A percentile compares a stretch with the other conserved stretches of the same genome.
Evolutionary conservation across 2,888 invertebrate genomes (phyloP).

Genomic region (Drosophila robusta): DNA sequence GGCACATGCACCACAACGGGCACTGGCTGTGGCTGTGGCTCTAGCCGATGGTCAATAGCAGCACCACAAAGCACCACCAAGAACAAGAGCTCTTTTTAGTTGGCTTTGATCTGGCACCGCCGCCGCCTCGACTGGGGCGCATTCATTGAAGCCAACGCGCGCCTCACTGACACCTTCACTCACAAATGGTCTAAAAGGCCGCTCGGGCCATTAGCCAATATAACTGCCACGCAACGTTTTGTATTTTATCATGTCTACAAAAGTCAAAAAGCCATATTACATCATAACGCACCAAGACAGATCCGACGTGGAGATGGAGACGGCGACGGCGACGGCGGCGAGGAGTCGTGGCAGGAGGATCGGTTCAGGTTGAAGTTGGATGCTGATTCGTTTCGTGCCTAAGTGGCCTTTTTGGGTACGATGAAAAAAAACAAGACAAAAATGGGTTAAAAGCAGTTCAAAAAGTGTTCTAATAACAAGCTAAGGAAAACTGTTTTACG

Average conservation of each 20-base stretch:
- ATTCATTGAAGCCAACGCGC: conserved; percentile 67
- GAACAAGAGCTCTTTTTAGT: conserved; percentile 63
- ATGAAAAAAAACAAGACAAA: conserved; percentile 3
- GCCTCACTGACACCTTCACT: conserved; percentile 69
- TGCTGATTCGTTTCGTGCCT: conserved; percentile 72
- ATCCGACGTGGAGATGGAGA: conserved; percentile 29
- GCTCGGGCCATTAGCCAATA: conserved; percentile 79
- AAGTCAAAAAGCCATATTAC: conserved; percentile 81
- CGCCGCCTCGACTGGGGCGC: conserved; percentile 41
- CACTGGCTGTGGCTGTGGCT: conserved; percentile 18
- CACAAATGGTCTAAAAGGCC: conserved; percentile 77
- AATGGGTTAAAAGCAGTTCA: conserved; percentile 55
- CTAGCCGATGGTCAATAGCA: conserved; percentile 38
- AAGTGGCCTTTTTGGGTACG: conserved; percentile 65
- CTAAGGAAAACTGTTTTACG: conserved; percentile 60
- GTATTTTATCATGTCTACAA: conserved; percentile 81
- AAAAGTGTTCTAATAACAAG: conserved; percentile 80
- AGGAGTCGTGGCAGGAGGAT: conserved; percentile 5
- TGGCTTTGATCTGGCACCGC: conserved; percentile 75
- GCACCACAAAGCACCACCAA: conserved; percentile 39
- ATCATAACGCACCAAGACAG: conserved; percentile 66
- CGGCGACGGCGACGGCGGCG: neutral
- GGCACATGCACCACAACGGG: conserved; percentile 41
- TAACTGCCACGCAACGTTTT: conserved; percentile 80
- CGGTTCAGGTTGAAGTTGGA: conserved; percentile 16